Base-by-base conservation (phyloP, 1,140 invertebrate genomes). In the Oreohelix idahoensis region DNA sequence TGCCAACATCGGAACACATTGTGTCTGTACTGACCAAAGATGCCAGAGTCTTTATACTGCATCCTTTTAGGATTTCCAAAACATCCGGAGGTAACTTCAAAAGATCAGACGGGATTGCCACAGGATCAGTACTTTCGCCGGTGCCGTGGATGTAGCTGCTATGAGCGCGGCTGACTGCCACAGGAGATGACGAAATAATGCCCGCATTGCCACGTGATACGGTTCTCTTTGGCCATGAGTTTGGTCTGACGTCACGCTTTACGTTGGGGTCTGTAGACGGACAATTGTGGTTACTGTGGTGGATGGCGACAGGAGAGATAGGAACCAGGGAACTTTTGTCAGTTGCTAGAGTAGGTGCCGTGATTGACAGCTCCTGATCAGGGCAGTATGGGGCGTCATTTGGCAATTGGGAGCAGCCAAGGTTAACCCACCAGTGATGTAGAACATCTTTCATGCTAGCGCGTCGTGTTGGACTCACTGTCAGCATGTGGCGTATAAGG, bases 381-480 rank as follows among this genome's bases (percentile, higher is more conserved):
- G 63, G 87, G 80, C 45, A 32, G 79, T 90, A 90, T 17, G 83
- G 85, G 32, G 85, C 94, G 81, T 96, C 96, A 70, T 98, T 93
- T 92, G 97, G 98, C 63, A 95, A 96, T 70, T 95, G 94, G 76
- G 95, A 95, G 88, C 97, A 97, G 20, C 95, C 96, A 85, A 96
- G 94, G 93, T 99, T 99, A 58, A 99, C 93, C 95, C 95, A 96
- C 96, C 96, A 96, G 93, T 99, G 97, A 38, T 95, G 95, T 90
- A 98, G 98, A 63, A 99, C 98, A 91, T 97, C 97, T 85, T 96
- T 95, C 84, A 99, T 97, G 86, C 96, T 96, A 11, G 98, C 97
- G 87, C 98, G 94, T 89, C 96, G 95, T n/a, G 95, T 93, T 0
- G 98, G 97, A 90, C 97, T 96, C 0, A 99, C 97, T 0, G 97